Base-by-base conservation (phyloP, 92 coral and sea anemone genomes). In the Porites divaricata region DNA sequence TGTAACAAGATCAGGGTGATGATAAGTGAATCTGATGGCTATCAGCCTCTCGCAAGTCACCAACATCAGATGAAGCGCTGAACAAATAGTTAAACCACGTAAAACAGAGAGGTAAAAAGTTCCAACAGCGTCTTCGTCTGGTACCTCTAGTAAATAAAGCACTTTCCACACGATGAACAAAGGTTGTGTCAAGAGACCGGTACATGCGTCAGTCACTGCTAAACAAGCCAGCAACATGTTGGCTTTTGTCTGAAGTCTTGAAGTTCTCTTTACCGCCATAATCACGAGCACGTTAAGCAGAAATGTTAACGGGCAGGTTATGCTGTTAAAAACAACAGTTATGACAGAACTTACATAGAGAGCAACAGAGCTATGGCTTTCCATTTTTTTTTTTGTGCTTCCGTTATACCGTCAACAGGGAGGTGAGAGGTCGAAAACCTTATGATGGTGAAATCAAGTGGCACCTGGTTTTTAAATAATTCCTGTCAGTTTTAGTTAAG, bases 221-320 rank as follows among this genome's bases (percentile, higher is more conserved):
- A 75, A 58, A 75, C 79, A 75, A 53, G 79, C 66, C 66, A 75
- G 79, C 67, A 75, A 25, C 66, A 75, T 75, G 26, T 75, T 75
- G 67, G 52, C 2, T 49, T 75, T 56, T 24, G 22, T 75, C 49
- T 59, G 79, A 8, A 75, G 79, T 58, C 79, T 57, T 17, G 79
- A 67, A 17, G 66, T 75, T 26, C 49, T 24, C 19, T 75, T 75
- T 15, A 58, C 79, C 12, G 79, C 79, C 52, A 75, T 75, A 25
- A 75, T 57, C 23, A 75, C 79, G 8, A 56, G 21, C 67, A 57
- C 52, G 53, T 75, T 75, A 20, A 75, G 67, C 52, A 56, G 25
- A 58, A 75, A 51, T 75, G 19, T 75, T 0, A 75, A 56, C 12
- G 79, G 79, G 57, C 79, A 56, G 26, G 79, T 8, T 48, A 54